Conservation (phyloP, 2,797 vertebrate genomes). For the Remorina albescens region DNA sequence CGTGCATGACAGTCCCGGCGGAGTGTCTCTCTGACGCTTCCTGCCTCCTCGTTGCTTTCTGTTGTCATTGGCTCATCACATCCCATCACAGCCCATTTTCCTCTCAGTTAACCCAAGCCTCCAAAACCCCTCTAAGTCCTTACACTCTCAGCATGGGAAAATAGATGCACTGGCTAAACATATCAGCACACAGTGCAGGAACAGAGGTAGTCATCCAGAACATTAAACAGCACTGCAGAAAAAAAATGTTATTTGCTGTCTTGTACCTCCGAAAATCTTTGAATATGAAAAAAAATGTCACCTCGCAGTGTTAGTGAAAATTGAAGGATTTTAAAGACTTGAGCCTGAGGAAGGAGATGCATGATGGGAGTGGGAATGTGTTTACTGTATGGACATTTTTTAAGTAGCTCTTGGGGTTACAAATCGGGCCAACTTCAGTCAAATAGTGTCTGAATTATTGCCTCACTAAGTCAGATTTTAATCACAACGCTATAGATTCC, state of each 20-base stretch:
- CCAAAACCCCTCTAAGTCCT: conserved; percentile 57
- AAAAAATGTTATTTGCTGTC: conserved; percentile 45
- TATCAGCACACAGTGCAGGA: conserved; percentile 54
- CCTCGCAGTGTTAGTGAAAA: conserved; percentile 26
- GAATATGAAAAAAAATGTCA: conserved; percentile 32
- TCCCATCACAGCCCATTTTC: conserved; percentile 77
- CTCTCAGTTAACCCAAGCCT: conserved; percentile 67
- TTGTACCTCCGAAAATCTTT: conserved; percentile 48
- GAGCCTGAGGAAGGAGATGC: conserved; percentile 3
- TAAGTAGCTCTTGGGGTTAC: conserved; percentile 12
- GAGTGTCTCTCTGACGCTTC: conserved; percentile 42
- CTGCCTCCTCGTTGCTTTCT: conserved; percentile 60
- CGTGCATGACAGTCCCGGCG: conserved; percentile 56
- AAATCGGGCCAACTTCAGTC: conserved; percentile 17
- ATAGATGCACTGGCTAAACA: conserved; percentile 61
- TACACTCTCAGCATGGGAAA: conserved; percentile 60
- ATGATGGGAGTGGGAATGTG: conserved; percentile 46
- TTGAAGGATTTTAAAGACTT: conserved; percentile 21
- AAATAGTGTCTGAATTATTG: conserved; percentile 31
- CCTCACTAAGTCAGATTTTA: conserved; percentile 41
- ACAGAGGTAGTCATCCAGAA: conserved; percentile 63
- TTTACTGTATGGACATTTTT: conserved; percentile 8
- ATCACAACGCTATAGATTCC: conserved; percentile 26
- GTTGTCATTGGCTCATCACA: conserved; percentile 71
- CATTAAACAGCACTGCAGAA: conserved; percentile 63